Percentiles rank a stretch among this genome's conserved stretches.
Evolutionary conservation across 1,140 invertebrate genomes (phyloP).

Genomic region (Zaprionus tsacasi): DNA sequence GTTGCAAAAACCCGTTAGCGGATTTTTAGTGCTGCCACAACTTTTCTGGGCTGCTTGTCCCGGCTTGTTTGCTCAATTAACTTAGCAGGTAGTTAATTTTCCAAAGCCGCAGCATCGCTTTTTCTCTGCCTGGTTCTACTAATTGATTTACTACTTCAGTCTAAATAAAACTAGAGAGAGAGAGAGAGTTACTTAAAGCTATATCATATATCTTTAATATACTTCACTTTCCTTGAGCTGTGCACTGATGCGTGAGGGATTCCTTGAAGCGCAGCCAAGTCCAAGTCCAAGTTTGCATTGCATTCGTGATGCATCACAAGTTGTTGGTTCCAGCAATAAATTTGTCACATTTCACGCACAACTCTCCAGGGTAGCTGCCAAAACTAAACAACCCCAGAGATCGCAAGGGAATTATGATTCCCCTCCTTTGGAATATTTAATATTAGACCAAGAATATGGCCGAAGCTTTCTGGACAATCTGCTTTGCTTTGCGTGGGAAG

Average conservation of each 20-base stretch:
- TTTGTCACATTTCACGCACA: constrained; percentile 29
- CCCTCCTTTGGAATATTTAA: background rate
- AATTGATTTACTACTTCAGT: constrained; percentile 66
- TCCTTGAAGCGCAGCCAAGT: constrained; percentile 54
- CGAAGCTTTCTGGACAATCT: constrained; percentile 28
- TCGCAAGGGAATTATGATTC: background rate
- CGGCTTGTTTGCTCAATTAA: constrained; percentile 80
- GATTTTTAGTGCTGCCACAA: constrained; percentile 72
- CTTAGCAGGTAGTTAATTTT: constrained; percentile 83
- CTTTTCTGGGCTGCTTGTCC: constrained; percentile 64
- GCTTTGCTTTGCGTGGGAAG: constrained; percentile 20
- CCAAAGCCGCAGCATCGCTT: constrained; percentile 44
- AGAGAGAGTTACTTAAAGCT: constrained; percentile 12
- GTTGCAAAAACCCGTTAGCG: constrained; percentile 67
- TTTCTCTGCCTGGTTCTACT: constrained; percentile 23
- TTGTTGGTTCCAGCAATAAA: constrained; percentile 54
- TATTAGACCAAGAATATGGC: constrained; percentile 10
- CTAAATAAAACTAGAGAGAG: background rate
- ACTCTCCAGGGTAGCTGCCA: constrained; percentile 16
- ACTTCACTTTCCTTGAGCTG: constrained; percentile 14
- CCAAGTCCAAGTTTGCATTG: constrained; percentile 44
- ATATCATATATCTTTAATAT: constrained; percentile 11
- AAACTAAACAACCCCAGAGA: constrained; percentile 18
- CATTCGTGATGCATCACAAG: constrained; percentile 56
- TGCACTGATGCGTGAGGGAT: constrained; percentile 47